Evolutionary conservation across 1,140 invertebrate species (phyloP), one percentile per base, ranked within the genome.

Genomic region (Drosophila truncata): DNA sequence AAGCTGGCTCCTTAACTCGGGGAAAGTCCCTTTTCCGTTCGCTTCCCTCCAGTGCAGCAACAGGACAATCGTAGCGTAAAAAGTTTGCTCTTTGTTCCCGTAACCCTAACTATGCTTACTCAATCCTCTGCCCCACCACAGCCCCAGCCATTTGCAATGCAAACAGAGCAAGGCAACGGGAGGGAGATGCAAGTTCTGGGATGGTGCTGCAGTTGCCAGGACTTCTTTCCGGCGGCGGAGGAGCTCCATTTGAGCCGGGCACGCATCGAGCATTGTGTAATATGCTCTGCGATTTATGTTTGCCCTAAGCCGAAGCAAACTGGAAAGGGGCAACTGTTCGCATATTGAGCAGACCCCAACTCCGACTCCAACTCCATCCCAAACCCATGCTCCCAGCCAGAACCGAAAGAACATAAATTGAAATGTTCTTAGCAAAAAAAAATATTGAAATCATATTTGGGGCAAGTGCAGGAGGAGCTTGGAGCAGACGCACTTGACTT

Each of bases 261-360:
- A 90, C 86, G 86, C 85, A 82, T 82, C 58, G 46, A 47, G 82
- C 85, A 90, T 91, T 91, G 81, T 91, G 82, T 90, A 90, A 90
- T 90, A 90, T 91, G 85, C 86, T 91, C 86, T 90, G 85, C 85
- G 85, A 90, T 90, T 90, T 90, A 90, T 90, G 85, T 84, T 85
- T 80, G 70, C 55, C 61, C 44, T 64, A 78, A 73, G 67, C 73
- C 58, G 69, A 18, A 31, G 61, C 33, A 29, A 27, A 39, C 35
- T 23, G 50, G 27, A 55, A 66, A 62, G 70, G 80, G 79, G 59
- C 78, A 85, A 66, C 65, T 72, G 66, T 65, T 78, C 80, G 69
- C 84, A 88, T 84, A 80, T 84, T 72, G 83, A 87, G 73, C 85
- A 87, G 54, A 50, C 35, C 42, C 66, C 16, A n/a, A 29, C 29